A percentile compares a stretch with the other conserved stretches of the same genome.
These are phyloP conservation scores for Timema cristinae DNA, from an alignment of 2,888 invertebrate genomes.

Conservation along the genomic window DNA sequence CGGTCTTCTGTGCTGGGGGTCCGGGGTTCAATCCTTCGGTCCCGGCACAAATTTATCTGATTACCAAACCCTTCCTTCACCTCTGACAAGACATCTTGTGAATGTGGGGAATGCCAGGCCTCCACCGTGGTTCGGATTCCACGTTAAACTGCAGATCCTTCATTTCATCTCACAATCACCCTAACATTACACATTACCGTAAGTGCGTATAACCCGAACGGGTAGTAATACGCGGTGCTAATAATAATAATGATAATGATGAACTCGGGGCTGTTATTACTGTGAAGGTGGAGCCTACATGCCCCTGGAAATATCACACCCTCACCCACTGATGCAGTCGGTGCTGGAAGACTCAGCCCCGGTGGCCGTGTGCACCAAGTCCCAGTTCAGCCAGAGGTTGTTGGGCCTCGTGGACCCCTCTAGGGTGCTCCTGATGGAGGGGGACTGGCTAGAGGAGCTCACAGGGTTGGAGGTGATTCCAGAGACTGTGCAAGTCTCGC, in stretches of 20 bases:
- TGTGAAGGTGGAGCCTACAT: constrained; percentile 35
- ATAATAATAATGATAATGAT: constrained; percentile 13
- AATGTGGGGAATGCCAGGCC: too few relatives aligned
- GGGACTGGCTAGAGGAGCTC: constrained; percentile 21
- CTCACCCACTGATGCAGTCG: constrained; percentile 32
- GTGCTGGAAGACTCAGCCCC: constrained; percentile 36
- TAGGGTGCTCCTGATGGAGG: constrained; percentile 29
- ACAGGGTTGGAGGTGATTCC: constrained; percentile 16
- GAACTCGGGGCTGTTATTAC: background rate
- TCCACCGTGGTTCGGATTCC: too few relatives aligned
- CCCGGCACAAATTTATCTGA: too few relatives aligned
- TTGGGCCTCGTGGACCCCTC: constrained; percentile 7
- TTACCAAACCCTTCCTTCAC: too few relatives aligned
- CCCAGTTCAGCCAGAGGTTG: constrained; percentile 27
- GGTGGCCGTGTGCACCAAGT: constrained; percentile 34
- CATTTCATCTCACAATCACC: too few relatives aligned
- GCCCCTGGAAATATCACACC: constrained; percentile 36
- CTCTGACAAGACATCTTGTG: too few relatives aligned
- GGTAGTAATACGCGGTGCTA: too few relatives aligned
- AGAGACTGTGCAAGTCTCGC: constrained; percentile 23
- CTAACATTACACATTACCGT: too few relatives aligned
- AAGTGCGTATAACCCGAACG: too few relatives aligned
- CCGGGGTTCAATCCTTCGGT: too few relatives aligned
- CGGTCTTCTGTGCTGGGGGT: too few relatives aligned
- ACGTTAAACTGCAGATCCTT: too few relatives aligned